These are phyloP conservation scores for Hirtodrosophila histrioides DNA, from an alignment of 2,888 invertebrate species.

Conservation along the genomic window DNA sequence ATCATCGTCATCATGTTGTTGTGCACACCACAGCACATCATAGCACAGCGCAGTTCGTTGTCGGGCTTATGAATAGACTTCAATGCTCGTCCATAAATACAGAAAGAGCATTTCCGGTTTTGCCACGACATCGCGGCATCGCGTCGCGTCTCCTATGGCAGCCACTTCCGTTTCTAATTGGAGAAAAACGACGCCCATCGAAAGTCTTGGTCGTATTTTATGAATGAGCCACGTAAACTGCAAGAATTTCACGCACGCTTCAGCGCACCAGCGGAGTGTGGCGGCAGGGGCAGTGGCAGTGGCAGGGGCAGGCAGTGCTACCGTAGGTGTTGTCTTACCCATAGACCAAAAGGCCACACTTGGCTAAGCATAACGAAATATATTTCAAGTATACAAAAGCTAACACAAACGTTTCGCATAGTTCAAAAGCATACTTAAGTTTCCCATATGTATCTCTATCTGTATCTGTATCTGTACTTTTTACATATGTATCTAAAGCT, in stretches of 20 bases:
- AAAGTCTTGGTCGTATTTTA: slow-evolving; percentile 44
- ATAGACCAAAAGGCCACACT: slow-evolving; percentile 68
- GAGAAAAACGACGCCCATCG: slow-evolving; percentile 25
- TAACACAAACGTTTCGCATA: slow-evolving; percentile 31
- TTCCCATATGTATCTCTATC: slow-evolving; percentile 7
- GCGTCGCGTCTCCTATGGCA: slow-evolving; percentile 47
- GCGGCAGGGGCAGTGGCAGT: no score
- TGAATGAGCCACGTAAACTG: slow-evolving; percentile 64
- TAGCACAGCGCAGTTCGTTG: background rate
- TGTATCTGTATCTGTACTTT: slow-evolving; percentile 10
- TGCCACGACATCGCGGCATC: slow-evolving; percentile 25
- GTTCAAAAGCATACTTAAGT: slow-evolving; percentile 35
- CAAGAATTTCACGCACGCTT: slow-evolving; percentile 75
- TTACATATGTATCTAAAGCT: slow-evolving; percentile 25
- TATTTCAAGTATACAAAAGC: slow-evolving; percentile 65
- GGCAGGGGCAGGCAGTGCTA: background rate
- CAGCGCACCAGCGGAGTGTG: slow-evolving; percentile 25
- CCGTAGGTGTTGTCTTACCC: slow-evolving; percentile 69
- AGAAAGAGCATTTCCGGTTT: slow-evolving; percentile 73
- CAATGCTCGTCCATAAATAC: slow-evolving; percentile 56
- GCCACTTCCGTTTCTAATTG: slow-evolving; percentile 78
- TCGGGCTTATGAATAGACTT: background rate
- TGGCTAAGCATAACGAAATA: slow-evolving; percentile 77
- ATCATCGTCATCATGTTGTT: slow-evolving; percentile 22
- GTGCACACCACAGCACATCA: slow-evolving; percentile 5